These are phyloP conservation scores for Crioceris asparagi DNA, from an alignment of 2,888 invertebrate genomes.

Conservation along the genomic window DNA sequence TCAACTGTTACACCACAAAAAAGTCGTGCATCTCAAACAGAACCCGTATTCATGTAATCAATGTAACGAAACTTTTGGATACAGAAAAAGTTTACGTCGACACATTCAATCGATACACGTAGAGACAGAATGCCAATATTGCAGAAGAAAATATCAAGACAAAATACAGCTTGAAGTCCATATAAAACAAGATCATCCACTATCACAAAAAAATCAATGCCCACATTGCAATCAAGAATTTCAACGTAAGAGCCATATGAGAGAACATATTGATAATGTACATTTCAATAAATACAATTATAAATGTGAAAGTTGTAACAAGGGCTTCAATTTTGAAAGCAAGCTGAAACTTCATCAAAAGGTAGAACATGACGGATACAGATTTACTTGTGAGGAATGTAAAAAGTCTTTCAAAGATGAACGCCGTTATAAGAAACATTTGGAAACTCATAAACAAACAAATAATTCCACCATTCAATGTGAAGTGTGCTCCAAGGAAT, in stretches of 20 bases:
- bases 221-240: not conserved
- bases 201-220: not conserved
- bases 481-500: slow-evolving; percentile 12
- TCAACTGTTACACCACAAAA: not conserved
- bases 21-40: not conserved
- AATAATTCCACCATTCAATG: slow-evolving; percentile 8
- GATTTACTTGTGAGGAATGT: slow-evolving; percentile 34
- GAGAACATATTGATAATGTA: not conserved
- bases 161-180: not conserved
- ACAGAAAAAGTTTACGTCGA: not conserved
- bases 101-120: not conserved
- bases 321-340: not conserved
- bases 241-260: not conserved
- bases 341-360: slow-evolving; percentile 3
- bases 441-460: slow-evolving; percentile 16
- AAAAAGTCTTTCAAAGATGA: slow-evolving; percentile 36
- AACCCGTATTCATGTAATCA: not conserved
- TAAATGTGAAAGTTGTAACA: not conserved
- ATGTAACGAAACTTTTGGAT: not conserved
- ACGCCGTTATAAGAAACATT: slow-evolving; percentile 6
- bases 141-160: not conserved
- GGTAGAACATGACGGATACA: slow-evolving; percentile 6
- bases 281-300: not conserved
- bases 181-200: slow-evolving; percentile 27
- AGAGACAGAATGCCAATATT: not conserved